Conservation (phyloP, 37 sponge, comb jelly and placozoan genomes). For the Ianthella basta region DNA sequence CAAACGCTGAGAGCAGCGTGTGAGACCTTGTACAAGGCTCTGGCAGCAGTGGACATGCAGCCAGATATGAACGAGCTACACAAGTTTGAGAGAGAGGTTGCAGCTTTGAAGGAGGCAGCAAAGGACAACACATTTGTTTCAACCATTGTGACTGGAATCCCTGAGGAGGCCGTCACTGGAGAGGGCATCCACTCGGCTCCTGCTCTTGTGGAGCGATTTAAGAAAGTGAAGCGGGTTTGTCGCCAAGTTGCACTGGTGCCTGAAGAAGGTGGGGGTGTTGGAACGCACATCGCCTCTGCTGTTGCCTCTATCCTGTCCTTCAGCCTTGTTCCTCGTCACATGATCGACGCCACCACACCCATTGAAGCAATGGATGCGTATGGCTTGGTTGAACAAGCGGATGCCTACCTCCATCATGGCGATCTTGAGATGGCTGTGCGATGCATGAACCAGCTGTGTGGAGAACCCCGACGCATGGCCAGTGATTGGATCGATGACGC, state of each 20-base stretch:
- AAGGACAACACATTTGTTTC: conserved; percentile 54
- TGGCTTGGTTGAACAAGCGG: conserved; percentile 62
- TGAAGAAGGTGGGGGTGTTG: conserved; percentile 66
- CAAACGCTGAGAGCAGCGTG: conserved; percentile 67
- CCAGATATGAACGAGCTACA: conserved; percentile 31
- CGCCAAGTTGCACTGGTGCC: conserved; percentile 77
- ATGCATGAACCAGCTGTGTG: conserved; percentile 64
- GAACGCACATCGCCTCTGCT: conserved; percentile 62
- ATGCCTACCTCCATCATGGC: conserved; percentile 35
- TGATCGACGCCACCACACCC: background rate
- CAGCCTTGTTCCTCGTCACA: background rate
- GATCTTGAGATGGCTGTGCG: conserved; percentile 73
- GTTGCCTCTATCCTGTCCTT: conserved; percentile 63
- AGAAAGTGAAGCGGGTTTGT: conserved; percentile 57
- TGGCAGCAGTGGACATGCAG: conserved; percentile 31
- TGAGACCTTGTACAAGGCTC: conserved; percentile 50
- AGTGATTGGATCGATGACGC: conserved; percentile 86
- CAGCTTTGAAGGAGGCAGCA: conserved; percentile 49
- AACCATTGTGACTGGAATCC: conserved; percentile 56
- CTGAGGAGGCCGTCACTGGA: conserved; percentile 46
- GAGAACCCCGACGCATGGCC: conserved; percentile 80
- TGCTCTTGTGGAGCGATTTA: conserved; percentile 63
- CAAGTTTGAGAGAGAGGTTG: conserved; percentile 38
- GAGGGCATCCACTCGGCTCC: conserved; percentile 60
- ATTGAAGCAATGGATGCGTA: conserved; percentile 50